These are phyloP conservation scores for Euphydryas editha DNA, from an alignment of 2,888 invertebrate species.

Conservation along the genomic window DNA sequence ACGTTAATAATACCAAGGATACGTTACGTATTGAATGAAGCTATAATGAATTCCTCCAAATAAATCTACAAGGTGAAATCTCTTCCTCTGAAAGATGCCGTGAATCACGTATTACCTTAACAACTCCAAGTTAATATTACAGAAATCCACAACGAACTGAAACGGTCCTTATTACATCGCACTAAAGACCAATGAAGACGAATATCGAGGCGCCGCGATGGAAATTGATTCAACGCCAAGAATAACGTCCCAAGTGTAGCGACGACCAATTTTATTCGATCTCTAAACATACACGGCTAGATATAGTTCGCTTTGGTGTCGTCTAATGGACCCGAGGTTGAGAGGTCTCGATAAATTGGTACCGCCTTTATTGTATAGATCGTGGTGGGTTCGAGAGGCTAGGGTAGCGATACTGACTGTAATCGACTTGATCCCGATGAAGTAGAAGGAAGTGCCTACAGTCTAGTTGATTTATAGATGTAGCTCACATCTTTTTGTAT, in stretches of 20 bases:
- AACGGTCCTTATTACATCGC: slow-evolving; percentile 62
- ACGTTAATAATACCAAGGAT: no score
- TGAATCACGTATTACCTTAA: slow-evolving; percentile 78
- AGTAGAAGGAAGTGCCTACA: slow-evolving; percentile 64
- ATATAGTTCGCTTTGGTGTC: slow-evolving; percentile 49
- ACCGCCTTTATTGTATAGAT: slow-evolving; percentile 48
- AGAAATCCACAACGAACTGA: slow-evolving; percentile 56
- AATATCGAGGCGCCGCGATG: slow-evolving; percentile 61
- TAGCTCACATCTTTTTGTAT: slow-evolving; percentile 1
- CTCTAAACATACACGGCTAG: slow-evolving; percentile 53
- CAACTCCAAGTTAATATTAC: slow-evolving; percentile 63
- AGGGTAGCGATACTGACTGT: slow-evolving; percentile 75
- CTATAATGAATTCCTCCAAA: slow-evolving; percentile 21
- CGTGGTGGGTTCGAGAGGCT: slow-evolving; percentile 65
- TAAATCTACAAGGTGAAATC: slow-evolving; percentile 32
- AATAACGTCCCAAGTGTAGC: slow-evolving; percentile 65
- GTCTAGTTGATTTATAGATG: slow-evolving; percentile 28
- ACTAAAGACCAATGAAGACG: slow-evolving; percentile 49
- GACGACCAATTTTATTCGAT: slow-evolving; percentile 47
- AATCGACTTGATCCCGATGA: slow-evolving; percentile 79
- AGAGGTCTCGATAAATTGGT: slow-evolving; percentile 53
- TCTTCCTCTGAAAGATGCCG: slow-evolving; percentile 51
- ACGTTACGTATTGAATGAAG: slow-evolving; percentile 14
- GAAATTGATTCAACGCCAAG: slow-evolving; percentile 75
- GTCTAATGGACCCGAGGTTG: slow-evolving; percentile 39